Percentiles rank a stretch among this genome's conserved stretches.
Evolutionary conservation across 1,140 invertebrate species (phyloP).

Genomic region (Trachymyrmex cornetzi): DNA sequence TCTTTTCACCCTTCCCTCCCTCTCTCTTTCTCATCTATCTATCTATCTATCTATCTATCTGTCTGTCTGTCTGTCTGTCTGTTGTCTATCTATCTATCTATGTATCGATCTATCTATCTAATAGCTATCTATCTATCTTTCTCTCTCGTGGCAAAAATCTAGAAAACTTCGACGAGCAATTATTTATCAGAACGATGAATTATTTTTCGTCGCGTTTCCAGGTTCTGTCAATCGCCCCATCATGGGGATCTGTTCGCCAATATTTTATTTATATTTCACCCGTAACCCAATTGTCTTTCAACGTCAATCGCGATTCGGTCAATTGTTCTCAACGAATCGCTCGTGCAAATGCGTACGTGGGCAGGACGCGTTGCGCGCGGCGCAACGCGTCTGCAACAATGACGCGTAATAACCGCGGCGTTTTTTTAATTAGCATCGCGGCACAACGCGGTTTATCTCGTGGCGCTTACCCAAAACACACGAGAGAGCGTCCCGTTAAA

Average conservation of each 20-base stretch:
- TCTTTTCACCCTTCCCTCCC: neutral
- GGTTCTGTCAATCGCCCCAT: constrained; percentile 56
- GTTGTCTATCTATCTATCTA: neutral
- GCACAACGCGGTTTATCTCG: constrained; percentile 57
- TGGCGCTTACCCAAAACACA: constrained; percentile 57
- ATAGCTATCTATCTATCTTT: neutral
- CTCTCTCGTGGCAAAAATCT: constrained; percentile 21
- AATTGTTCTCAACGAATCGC: constrained; percentile 61
- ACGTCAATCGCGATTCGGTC: constrained; percentile 63
- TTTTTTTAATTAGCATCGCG: constrained; percentile 64
- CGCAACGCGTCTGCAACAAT: constrained; percentile 55
- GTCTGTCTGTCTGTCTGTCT: too few relatives aligned
- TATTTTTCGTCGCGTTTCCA: constrained; percentile 59
- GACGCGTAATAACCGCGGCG: constrained; percentile 62
- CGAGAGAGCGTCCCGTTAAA: constrained; percentile 38
- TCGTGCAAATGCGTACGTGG: constrained; percentile 48
- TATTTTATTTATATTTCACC: constrained; percentile 64
- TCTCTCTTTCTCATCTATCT: neutral
- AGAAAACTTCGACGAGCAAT: constrained; percentile 51
- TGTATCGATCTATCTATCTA: too few relatives aligned
- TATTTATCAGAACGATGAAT: constrained; percentile 62
- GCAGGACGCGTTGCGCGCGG: constrained; percentile 2
- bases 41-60: too few relatives aligned
- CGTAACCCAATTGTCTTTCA: constrained; percentile 60
- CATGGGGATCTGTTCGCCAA: constrained; percentile 51